phyloP scores from a whole-genome alignment of 1,140 invertebrate genomes.

The Heliconius hermathena region DNA sequence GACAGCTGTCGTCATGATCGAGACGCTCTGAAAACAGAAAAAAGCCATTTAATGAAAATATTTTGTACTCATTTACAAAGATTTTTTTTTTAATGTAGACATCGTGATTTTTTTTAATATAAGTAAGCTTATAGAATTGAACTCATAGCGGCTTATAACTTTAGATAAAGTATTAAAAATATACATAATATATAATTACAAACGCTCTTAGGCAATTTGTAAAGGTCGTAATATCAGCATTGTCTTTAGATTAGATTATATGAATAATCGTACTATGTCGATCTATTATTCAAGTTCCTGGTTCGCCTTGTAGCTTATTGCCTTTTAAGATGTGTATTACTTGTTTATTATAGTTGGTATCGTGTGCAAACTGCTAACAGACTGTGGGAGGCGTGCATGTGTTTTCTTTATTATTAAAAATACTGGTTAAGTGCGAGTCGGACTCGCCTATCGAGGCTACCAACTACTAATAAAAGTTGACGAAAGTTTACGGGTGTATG shows the following conservation, averaged over 20 bases:
- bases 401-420: too few species aligned
- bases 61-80: background rate
- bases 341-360: conserved; percentile 25
- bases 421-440: too few species aligned
- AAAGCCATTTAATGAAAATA: conserved; percentile 17
- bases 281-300: conserved; percentile 32
- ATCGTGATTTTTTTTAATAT: too few species aligned
- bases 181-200: background rate
- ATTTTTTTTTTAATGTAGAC: background rate
- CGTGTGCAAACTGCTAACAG: conserved; percentile 39
- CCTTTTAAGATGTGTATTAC: conserved; percentile 31
- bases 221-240: background rate
- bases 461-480: too few species aligned
- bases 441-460: too few species aligned
- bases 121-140: too few species aligned
- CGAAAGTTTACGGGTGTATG: too few species aligned
- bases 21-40: conserved; percentile 72
- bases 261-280: conserved; percentile 16
- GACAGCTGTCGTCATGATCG: conserved; percentile 74
- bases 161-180: background rate
- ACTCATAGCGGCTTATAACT: too few species aligned
- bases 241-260: conserved; percentile 26
- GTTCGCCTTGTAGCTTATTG: conserved; percentile 36
- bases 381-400: background rate
- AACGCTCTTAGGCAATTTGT: background rate